These are phyloP conservation scores for Drosophila mayri DNA, from an alignment of 1,140 invertebrate genomes.

Conservation along the genomic window DNA sequence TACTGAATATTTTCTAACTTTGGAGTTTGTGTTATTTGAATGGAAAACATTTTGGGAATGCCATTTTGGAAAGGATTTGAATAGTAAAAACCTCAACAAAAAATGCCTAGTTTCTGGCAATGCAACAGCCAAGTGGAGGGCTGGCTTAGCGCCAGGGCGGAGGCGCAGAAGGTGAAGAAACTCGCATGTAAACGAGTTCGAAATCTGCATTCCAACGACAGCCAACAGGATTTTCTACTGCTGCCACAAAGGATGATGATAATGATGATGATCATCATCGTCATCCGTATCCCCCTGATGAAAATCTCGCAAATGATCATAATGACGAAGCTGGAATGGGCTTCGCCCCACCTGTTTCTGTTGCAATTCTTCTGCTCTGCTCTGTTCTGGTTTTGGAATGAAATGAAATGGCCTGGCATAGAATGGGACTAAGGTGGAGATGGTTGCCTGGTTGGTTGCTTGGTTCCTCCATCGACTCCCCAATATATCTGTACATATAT, in stretches of 20 bases:
- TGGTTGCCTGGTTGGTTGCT: neutral
- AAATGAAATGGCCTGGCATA: constrained; percentile 7
- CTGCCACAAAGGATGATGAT: constrained; percentile 24
- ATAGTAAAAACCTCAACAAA: too few species aligned
- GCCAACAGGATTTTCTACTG: constrained; percentile 67
- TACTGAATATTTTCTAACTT: too few species aligned
- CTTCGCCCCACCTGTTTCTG: constrained; percentile 47
- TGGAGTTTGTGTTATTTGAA: too few species aligned
- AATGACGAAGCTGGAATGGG: constrained; percentile 20
- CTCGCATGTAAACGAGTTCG: constrained; percentile 76
- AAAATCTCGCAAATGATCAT: constrained; percentile 15
- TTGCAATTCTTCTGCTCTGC: constrained; percentile 21
- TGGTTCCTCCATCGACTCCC: neutral
- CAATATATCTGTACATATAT: constrained; percentile 10
- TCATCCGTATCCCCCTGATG: constrained; percentile 6
- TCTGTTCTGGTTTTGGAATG: neutral
- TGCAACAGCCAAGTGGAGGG: constrained; percentile 2
- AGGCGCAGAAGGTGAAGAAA: constrained; percentile 47
- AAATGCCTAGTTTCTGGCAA: too few species aligned
- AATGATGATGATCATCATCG: constrained; percentile 10
- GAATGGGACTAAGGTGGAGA: constrained; percentile 1
- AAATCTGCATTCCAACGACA: constrained; percentile 73
- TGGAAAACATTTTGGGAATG: too few species aligned
- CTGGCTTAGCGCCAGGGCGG: constrained; percentile 40
- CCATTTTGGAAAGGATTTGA: too few species aligned